Conservation (phyloP, 2,888 invertebrate species). For the Glyphotaelius pellucidus region DNA sequence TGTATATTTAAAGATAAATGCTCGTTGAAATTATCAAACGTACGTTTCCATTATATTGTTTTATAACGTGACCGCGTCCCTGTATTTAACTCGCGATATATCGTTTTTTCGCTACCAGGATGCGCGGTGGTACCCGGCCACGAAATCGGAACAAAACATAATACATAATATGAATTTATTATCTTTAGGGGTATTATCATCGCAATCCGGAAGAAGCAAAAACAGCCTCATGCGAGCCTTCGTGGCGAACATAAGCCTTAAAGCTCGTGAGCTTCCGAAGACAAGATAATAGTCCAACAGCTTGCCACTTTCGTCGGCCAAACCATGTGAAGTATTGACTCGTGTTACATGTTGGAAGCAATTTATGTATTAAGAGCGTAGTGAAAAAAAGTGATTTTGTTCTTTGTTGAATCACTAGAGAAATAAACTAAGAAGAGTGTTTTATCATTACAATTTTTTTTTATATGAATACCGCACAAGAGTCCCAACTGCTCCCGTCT, state of each 20-base stretch:
- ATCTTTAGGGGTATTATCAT: background rate
- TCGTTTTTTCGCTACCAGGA: background rate
- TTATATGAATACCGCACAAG: no score
- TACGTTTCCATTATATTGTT: background rate
- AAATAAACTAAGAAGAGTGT: no score
- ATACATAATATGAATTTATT: background rate
- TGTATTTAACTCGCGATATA: background rate
- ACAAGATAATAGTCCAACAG: background rate
- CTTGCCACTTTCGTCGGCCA: background rate
- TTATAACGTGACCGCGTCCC: background rate
- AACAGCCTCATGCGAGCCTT: background rate
- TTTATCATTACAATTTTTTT: no score
- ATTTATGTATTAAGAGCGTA: background rate
- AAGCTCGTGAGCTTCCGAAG: background rate
- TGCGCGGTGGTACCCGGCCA: background rate
- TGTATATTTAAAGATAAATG: no score
- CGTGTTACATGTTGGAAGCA: background rate
- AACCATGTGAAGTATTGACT: background rate
- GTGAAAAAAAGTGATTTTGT: no score
- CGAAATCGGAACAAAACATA: background rate
- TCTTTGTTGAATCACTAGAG: no score
- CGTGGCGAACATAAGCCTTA: background rate
- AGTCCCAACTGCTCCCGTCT: no score
- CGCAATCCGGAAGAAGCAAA: background rate
- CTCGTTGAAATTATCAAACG: no score